These are phyloP conservation scores for Dione juno DNA, from an alignment of 2,888 invertebrate species.

Conservation along the genomic window DNA sequence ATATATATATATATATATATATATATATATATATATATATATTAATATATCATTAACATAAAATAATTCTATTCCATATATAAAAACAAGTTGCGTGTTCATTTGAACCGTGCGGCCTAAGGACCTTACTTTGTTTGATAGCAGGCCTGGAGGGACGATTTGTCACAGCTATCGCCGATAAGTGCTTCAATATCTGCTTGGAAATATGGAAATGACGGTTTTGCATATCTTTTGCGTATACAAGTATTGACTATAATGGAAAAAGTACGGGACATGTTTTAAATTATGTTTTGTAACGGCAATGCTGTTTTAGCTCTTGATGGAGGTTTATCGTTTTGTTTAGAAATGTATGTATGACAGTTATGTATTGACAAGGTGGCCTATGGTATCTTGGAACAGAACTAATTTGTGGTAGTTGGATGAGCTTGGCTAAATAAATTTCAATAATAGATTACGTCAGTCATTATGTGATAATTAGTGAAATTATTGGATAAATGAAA, in stretches of 20 bases:
- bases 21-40: too few relatives aligned
- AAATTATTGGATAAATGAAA: too few relatives aligned
- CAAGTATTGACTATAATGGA: constrained; percentile 24
- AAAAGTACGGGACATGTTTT: constrained; percentile 34
- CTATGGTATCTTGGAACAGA: neutral
- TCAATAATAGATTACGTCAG: too few relatives aligned
- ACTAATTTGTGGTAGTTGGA: too few relatives aligned
- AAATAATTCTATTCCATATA: constrained; percentile 6
- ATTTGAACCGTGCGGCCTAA: constrained; percentile 66
- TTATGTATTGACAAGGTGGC: neutral
- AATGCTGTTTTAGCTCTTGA: constrained; percentile 12
- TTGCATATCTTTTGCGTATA: constrained; percentile 36
- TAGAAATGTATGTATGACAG: constrained; percentile 5
- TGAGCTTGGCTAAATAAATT: too few relatives aligned
- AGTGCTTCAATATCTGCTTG: constrained; percentile 41
- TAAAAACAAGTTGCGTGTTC: constrained; percentile 36
- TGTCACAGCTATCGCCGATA: constrained; percentile 63
- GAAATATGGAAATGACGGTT: constrained; percentile 43
- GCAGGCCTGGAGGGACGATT: constrained; percentile 56
- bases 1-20: too few relatives aligned
- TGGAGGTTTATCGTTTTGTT: constrained; percentile 20
- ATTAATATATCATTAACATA: neutral
- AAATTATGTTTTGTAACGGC: constrained; percentile 38
- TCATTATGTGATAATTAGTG: too few relatives aligned
- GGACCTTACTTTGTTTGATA: constrained; percentile 56